These are phyloP conservation scores for Columba livia DNA, from an alignment of 2,113 vertebrate species.

Conservation along the genomic window DNA sequence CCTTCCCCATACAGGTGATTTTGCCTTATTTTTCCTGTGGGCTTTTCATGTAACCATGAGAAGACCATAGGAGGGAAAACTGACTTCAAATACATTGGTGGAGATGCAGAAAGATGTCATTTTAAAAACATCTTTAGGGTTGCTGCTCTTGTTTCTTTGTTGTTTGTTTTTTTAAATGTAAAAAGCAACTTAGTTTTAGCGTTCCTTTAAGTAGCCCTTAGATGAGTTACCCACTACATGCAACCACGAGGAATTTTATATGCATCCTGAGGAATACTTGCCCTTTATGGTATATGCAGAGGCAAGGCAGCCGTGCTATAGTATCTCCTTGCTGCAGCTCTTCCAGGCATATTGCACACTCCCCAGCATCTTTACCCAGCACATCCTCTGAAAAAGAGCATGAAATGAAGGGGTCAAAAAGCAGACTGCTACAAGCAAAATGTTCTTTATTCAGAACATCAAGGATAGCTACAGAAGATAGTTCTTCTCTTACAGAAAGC, in stretches of 20 bases:
- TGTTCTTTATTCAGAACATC: background rate
- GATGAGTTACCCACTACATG: background rate
- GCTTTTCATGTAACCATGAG: background rate
- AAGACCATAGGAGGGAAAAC: background rate
- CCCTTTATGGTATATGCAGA: slow-evolving; percentile 98
- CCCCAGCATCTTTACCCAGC: slow-evolving; percentile 91
- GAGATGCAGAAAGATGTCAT: background rate
- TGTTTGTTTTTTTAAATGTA: background rate
- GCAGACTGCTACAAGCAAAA: background rate
- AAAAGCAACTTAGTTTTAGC: background rate
- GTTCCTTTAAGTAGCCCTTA: background rate
- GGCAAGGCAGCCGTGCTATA: slow-evolving; percentile 94
- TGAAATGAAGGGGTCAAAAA: slow-evolving; percentile 16
- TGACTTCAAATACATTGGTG: background rate
- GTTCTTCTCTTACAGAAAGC: background rate
- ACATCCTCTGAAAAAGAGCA: slow-evolving; percentile 87
- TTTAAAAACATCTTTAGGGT: background rate
- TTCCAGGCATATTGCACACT: slow-evolving; percentile 97
- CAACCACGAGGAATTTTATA: background rate
- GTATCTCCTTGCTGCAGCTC: slow-evolving; percentile 94
- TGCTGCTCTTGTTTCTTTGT: background rate
- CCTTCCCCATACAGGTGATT: background rate
- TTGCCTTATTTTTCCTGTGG: background rate
- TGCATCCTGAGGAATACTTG: slow-evolving; percentile 48
- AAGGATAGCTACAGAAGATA: background rate